phyloP scores from a whole-genome alignment of 2,113 vertebrate species.

The Numenius arquata region DNA sequence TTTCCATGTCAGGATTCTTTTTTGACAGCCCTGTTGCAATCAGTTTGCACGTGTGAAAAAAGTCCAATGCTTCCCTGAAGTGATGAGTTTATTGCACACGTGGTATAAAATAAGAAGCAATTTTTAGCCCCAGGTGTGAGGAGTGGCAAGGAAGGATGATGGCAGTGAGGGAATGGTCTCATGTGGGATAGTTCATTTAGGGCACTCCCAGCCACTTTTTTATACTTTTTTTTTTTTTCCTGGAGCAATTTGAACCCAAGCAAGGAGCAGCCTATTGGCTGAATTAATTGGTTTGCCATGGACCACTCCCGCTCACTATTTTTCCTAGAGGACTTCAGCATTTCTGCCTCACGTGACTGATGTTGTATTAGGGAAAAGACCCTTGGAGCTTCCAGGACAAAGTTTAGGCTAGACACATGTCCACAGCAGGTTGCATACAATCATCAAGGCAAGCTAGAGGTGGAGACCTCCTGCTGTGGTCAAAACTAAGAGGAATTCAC shows the following conservation, averaged over 20 bases:
- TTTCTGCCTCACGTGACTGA: not conserved
- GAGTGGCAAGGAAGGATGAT: not conserved
- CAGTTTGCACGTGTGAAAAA: not conserved
- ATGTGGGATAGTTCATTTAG: not conserved
- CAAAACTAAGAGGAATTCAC: not conserved
- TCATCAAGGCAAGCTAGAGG: not conserved
- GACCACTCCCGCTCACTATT: not conserved
- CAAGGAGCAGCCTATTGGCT: not conserved
- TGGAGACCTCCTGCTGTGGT: not conserved
- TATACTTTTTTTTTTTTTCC: too few species aligned
- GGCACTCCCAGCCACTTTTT: not conserved
- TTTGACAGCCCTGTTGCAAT: not conserved
- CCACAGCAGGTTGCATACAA: not conserved
- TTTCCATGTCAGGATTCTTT: not conserved
- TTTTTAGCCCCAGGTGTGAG: not conserved
- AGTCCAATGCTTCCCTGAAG: not conserved
- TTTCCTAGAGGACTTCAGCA: not conserved
- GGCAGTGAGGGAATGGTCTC: not conserved
- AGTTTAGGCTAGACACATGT: not conserved
- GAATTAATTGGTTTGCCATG: not conserved
- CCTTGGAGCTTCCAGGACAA: not conserved
- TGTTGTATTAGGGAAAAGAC: not conserved
- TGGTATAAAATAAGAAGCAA: not conserved
- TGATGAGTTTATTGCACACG: not conserved
- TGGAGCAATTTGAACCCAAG: not conserved